These are phyloP conservation scores for Calameuta pallipes DNA, from an alignment of 2,888 invertebrate genomes.

Conservation along the genomic window DNA sequence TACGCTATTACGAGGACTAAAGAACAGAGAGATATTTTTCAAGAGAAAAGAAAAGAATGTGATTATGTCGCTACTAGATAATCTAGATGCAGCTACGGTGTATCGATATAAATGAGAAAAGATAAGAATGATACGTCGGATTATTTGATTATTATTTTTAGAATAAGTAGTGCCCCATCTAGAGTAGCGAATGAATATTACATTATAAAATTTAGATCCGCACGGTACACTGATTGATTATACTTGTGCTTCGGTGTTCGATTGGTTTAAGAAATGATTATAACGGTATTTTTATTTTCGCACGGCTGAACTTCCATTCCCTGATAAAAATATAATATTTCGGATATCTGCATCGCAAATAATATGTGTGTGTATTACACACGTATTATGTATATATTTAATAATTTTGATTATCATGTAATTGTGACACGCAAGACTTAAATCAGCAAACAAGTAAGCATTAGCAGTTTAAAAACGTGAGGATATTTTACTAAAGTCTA, in stretches of 20 bases:
- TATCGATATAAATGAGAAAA: constrained; percentile 8
- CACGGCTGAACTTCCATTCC: not conserved
- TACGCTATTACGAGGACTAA: not conserved
- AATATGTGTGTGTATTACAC: not conserved
- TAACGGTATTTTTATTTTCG: not conserved
- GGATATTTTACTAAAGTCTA: not conserved
- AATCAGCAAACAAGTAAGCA: not conserved
- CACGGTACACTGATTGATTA: not conserved
- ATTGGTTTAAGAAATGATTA: not conserved
- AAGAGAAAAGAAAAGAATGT: constrained; percentile 10
- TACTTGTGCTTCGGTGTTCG: not conserved
- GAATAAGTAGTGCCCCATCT: constrained; percentile 1
- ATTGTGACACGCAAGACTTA: not conserved
- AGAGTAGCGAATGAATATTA: constrained; percentile 5
- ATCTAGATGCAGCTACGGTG: constrained; percentile 21
- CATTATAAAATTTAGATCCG: not conserved
- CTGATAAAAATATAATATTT: not conserved
- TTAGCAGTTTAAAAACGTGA: not conserved
- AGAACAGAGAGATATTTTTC: constrained; percentile 11
- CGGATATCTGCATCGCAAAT: not conserved
- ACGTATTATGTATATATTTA: not conserved
- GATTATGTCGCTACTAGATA: constrained; percentile 18
- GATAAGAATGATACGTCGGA: not conserved
- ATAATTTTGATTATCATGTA: not conserved
- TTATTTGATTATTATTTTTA: constrained; percentile 6